Base-by-base conservation (phyloP, 2,888 invertebrate genomes). In the Cheilosia impressa region DNA sequence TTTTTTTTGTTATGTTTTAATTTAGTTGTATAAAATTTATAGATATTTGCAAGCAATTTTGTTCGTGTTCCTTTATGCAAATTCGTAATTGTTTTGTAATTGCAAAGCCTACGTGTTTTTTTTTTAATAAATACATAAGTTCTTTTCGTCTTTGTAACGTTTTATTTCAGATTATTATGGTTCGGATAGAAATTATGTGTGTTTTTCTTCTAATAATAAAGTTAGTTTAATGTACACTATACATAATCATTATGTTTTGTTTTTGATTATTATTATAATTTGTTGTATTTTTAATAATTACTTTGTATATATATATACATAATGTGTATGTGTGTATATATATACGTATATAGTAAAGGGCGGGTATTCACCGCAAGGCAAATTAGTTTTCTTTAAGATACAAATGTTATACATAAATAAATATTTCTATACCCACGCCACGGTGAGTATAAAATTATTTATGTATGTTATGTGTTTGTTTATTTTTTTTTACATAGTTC, bases 301-400 rank as follows among this genome's bases (percentile, higher is more conserved):
- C 24, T 50, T 71, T 34, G 19, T 72, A 62, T 73, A 38, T 76
- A 55, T 38, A 66, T 43, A 73, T 62, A 53, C 55, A 57, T 63
- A 71, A 13, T 38, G 38, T 13, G 4, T 62, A 60, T 55, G 19
- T 34, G 38, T 73, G 41, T 55, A 62, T 62, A 31, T 73, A 66
- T 58, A 72, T 80, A 77, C 78, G 77, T 81, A 78, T 80, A 87
- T 83, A 81, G 81, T 84, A 80, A 87, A 88, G 88, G 89, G 88
- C 88, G 89, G 88, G 88, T 88, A 87, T 77, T 84, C 77, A 88
- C 89, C 89, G 89, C 89, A 89, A 89, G 89, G 89, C 89, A 89
- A 88, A 87, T 87, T 71, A 87, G 81, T 87, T 82, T 45, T 87
- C 80, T 79, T 73, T 82, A 76, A 71, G 52, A 84, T 55, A 78